phyloP scores from a whole-genome alignment of 2,888 invertebrate species.

The Microctonus hyperodae region DNA sequence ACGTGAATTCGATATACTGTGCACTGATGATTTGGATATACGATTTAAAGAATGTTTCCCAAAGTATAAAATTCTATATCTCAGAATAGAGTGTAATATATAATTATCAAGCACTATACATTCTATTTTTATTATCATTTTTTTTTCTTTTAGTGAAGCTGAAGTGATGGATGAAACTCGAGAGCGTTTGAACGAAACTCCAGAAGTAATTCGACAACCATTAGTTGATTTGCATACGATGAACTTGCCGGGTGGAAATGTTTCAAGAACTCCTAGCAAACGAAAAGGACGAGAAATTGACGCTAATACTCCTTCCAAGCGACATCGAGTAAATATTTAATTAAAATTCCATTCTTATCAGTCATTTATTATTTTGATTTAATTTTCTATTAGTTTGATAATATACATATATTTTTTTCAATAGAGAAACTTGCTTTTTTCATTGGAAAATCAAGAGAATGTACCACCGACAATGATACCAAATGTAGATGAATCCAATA shows the following conservation, averaged over 20 bases:
- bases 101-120: too few species aligned
- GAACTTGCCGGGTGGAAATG: not conserved
- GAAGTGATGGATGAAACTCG: too few species aligned
- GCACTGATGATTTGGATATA: not conserved
- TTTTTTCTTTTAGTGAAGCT: too few species aligned
- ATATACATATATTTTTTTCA: not conserved
- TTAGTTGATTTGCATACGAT: not conserved
- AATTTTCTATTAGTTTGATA: too few species aligned
- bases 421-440: not conserved
- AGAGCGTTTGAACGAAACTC: too few species aligned
- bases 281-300: slow-evolving; percentile 14
- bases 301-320: slow-evolving; percentile 33
- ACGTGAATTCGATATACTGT: not conserved
- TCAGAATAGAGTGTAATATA: too few species aligned
- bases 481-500: not conserved
- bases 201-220: not conserved
- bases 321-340: slow-evolving; percentile 26
- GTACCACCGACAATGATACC: not conserved
- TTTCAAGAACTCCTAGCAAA: slow-evolving; percentile 23
- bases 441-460: slow-evolving; percentile 1
- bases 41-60: too few species aligned
- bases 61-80: too few species aligned
- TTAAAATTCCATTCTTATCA: not conserved
- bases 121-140: too few species aligned
- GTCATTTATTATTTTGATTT: too few species aligned